Conservation (phyloP, 2,797 vertebrate species). For the Coreius guichenoti region DNA sequence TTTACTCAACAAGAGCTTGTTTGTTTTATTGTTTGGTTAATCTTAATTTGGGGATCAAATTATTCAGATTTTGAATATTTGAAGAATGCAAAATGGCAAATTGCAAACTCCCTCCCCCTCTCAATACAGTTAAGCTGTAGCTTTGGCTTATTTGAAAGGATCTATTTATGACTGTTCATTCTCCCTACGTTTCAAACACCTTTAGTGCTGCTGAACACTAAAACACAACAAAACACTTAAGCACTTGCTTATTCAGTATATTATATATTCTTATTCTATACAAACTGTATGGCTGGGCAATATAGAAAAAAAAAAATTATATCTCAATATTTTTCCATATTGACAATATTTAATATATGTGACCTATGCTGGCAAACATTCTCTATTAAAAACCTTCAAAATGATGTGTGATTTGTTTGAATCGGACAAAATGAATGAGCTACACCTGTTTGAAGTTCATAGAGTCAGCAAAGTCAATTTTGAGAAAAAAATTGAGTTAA, state of each 20-base stretch:
- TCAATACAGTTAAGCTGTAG: not conserved
- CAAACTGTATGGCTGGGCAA: not conserved
- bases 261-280: not conserved
- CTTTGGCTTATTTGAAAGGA: not conserved
- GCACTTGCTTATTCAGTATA: not conserved
- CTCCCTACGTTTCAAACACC: not conserved
- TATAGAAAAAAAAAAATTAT: too few relatives aligned
- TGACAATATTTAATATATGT: not conserved
- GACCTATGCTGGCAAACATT: too few relatives aligned
- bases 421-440: too few relatives aligned
- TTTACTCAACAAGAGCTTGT: constrained; percentile 18
- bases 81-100: not conserved
- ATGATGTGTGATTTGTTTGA: too few relatives aligned
- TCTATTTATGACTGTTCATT: not conserved
- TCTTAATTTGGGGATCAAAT: constrained; percentile 24
- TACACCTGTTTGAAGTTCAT: too few relatives aligned
- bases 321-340: not conserved
- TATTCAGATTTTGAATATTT: not conserved
- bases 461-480: too few relatives aligned
- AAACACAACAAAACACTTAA: not conserved
- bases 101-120: not conserved
- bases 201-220: not conserved
- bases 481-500: too few relatives aligned
- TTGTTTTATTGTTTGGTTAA: constrained; percentile 18
- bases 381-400: too few relatives aligned